These are phyloP conservation scores for Excalfactoria chinensis DNA, from an alignment of 2,113 vertebrate genomes.

Conservation along the genomic window DNA sequence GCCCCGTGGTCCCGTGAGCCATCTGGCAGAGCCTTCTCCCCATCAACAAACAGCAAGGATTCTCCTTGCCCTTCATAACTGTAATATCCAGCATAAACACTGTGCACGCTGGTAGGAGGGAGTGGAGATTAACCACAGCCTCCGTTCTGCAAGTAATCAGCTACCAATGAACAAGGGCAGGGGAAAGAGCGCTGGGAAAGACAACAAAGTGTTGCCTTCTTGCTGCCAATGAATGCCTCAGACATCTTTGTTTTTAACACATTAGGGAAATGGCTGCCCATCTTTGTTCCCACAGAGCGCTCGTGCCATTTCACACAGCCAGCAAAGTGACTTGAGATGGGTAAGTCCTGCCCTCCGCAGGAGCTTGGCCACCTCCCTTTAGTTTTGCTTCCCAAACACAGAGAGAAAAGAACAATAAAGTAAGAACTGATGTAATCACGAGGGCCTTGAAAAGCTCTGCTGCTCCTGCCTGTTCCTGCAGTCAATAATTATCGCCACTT, in stretches of 20 bases:
- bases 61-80: neutral
- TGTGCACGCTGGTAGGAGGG: accelerated
- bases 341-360: neutral
- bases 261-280: neutral
- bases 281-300: neutral
- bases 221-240: neutral
- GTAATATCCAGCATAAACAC: neutral
- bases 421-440: neutral
- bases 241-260: neutral
- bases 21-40: neutral
- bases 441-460: neutral
- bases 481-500: neutral
- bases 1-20: accelerated
- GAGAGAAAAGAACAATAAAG: neutral
- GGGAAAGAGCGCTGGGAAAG: neutral
- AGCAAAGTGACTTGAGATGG: neutral
- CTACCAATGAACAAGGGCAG: neutral
- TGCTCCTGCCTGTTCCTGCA: neutral
- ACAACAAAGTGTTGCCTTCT: neutral
- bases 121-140: neutral
- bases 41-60: neutral
- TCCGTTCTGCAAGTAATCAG: neutral
- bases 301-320: neutral
- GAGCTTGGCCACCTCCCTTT: neutral
- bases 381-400: neutral